Evolutionary conservation across 2,888 invertebrate species (phyloP).

Genomic region (Stenotaenia linearis): DNA sequence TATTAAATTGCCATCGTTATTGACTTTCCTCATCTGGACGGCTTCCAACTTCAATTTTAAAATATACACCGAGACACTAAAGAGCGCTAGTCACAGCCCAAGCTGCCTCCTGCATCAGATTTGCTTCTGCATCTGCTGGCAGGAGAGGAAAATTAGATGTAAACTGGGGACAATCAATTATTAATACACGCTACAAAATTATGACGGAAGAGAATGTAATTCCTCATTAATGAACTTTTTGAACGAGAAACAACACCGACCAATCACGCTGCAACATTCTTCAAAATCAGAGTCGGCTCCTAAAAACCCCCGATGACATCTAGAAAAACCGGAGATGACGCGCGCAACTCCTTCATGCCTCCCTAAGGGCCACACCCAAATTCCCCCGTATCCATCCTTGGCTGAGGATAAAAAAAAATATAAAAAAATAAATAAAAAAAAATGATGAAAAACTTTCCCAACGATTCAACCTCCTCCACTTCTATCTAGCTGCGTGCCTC

Average conservation of each 20-base stretch:
- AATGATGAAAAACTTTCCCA: not conserved
- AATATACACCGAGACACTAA: slow-evolving; percentile 34
- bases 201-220: slow-evolving; percentile 18
- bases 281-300: not conserved
- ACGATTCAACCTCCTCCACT: not conserved
- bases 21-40: slow-evolving; percentile 32
- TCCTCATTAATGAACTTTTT: slow-evolving; percentile 30
- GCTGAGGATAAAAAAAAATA: not conserved
- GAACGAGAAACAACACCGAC: not conserved
- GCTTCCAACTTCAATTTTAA: slow-evolving; percentile 34
- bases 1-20: slow-evolving; percentile 34
- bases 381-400: not conserved
- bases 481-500: not conserved
- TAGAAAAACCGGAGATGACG: not conserved
- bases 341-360: not conserved
- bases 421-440: not conserved
- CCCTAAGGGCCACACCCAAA: not conserved
- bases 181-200: slow-evolving; percentile 24
- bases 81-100: slow-evolving; percentile 6
- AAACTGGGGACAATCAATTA: slow-evolving; percentile 33
- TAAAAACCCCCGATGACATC: not conserved
- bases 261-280: not conserved
- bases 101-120: slow-evolving; percentile 30
- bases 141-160: slow-evolving; percentile 27
- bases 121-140: slow-evolving; percentile 24